Evolutionary conservation across 2,888 invertebrate genomes (phyloP).

Genomic region (Himalopsyche anomala): DNA sequence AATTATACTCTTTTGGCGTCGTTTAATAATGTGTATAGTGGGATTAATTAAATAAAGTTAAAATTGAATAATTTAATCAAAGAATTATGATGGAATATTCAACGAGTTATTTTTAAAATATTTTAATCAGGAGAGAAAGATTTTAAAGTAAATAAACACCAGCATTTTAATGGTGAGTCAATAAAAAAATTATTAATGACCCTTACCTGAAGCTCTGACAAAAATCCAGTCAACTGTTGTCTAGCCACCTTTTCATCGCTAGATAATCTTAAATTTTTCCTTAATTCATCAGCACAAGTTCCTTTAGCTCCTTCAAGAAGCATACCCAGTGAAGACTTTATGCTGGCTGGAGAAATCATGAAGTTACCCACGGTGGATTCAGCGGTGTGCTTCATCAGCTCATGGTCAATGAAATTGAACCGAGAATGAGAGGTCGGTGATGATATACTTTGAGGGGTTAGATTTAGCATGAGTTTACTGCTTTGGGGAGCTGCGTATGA

Average conservation of each 20-base stretch:
- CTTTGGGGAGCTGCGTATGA: background rate
- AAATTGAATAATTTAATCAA: no score
- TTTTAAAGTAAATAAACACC: no score
- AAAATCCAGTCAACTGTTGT: constrained; percentile 70
- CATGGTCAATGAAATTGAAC: constrained; percentile 77
- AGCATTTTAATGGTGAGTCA: no score
- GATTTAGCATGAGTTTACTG: background rate
- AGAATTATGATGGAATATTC: no score
- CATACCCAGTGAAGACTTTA: constrained; percentile 80
- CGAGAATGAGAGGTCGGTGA: constrained; percentile 67
- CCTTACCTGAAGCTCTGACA: constrained; percentile 70
- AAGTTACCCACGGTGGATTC: constrained; percentile 76
- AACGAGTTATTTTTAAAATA: no score
- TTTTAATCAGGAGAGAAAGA: no score
- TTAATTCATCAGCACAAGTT: constrained; percentile 77
- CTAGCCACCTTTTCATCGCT: constrained; percentile 70
- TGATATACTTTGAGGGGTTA: background rate
- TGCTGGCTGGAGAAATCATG: constrained; percentile 82
- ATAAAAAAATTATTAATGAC: background rate
- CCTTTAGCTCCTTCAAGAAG: constrained; percentile 80
- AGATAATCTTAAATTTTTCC: constrained; percentile 77
- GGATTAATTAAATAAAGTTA: no score
- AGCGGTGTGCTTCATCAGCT: constrained; percentile 74
- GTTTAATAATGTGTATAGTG: no score
- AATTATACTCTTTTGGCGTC: no score